Conservation (phyloP, 2,797 vertebrate species). For the Gymnopithys bicolor region DNA sequence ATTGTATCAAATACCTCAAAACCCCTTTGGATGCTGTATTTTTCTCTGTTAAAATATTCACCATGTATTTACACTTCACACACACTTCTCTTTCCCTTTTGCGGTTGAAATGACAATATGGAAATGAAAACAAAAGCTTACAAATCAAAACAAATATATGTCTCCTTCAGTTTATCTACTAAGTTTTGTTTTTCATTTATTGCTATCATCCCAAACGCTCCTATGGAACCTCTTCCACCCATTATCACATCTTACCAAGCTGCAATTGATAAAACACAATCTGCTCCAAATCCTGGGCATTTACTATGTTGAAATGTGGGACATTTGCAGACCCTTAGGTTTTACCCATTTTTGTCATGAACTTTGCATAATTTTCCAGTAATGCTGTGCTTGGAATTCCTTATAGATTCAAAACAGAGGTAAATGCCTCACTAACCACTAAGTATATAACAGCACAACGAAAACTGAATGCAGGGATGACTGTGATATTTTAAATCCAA, state of each 20-base stretch:
- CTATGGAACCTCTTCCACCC: neutral
- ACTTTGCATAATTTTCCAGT: slow-evolving; percentile 14
- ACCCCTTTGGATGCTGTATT: neutral
- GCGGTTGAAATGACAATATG: neutral
- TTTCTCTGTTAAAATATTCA: neutral
- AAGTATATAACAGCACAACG: neutral
- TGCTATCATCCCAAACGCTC: neutral
- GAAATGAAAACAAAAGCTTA: neutral
- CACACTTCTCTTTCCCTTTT: neutral
- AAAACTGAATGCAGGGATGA: slow-evolving; percentile 2
- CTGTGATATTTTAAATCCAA: slow-evolving; percentile 31
- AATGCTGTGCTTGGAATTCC: neutral
- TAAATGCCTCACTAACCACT: slow-evolving; percentile 41
- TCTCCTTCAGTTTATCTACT: neutral
- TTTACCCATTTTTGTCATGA: slow-evolving; percentile 3
- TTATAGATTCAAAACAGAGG: slow-evolving; percentile 26
- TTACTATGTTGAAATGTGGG: neutral
- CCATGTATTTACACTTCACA: neutral
- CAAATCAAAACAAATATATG: neutral
- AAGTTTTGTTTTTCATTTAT: neutral
- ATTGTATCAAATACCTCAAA: neutral
- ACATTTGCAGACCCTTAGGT: neutral
- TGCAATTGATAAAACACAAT: neutral
- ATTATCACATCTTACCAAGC: neutral
- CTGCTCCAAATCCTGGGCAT: neutral